phyloP scores from a whole-genome alignment of 2,888 invertebrate genomes.

The Amiota minor region DNA sequence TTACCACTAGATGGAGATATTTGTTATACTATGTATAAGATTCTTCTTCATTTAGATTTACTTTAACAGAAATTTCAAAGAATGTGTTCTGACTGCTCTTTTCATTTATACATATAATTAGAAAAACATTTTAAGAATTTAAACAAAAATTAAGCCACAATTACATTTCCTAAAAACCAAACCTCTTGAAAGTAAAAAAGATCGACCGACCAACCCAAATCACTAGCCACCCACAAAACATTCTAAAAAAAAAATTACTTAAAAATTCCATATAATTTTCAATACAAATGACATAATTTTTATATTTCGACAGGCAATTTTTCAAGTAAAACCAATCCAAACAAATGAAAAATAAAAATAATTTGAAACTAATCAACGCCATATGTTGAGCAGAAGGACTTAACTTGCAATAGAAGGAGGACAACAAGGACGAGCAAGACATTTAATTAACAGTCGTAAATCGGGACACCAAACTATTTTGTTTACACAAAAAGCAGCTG shows the following conservation, averaged over 20 bases:
- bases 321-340: conserved; percentile 8
- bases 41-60: too few relatives aligned
- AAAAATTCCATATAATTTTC: conserved; percentile 11
- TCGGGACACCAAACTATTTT: conserved; percentile 9
- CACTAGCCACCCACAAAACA: conserved; percentile 15
- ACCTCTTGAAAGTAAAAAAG: conserved; percentile 6
- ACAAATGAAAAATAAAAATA: conserved; percentile 19
- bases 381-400: conserved; percentile 30
- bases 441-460: conserved; percentile 39
- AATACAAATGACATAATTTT: conserved; percentile 18
- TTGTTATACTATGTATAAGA: too few relatives aligned
- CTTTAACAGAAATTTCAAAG: too few relatives aligned
- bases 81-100: too few relatives aligned
- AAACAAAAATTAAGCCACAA: background rate
- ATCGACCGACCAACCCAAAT: background rate
- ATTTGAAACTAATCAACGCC: conserved; percentile 37
- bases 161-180: conserved; percentile 1
- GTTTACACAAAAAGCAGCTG: conserved; percentile 25
- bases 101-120: too few relatives aligned
- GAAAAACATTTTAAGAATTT: too few relatives aligned
- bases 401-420: background rate
- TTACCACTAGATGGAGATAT: too few relatives aligned
- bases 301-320: conserved; percentile 5
- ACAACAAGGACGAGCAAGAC: conserved; percentile 5
- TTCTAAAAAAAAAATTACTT: conserved; percentile 10